These are phyloP conservation scores for Linepithema humile DNA, from an alignment of 1,140 invertebrate genomes.

Conservation along the genomic window DNA sequence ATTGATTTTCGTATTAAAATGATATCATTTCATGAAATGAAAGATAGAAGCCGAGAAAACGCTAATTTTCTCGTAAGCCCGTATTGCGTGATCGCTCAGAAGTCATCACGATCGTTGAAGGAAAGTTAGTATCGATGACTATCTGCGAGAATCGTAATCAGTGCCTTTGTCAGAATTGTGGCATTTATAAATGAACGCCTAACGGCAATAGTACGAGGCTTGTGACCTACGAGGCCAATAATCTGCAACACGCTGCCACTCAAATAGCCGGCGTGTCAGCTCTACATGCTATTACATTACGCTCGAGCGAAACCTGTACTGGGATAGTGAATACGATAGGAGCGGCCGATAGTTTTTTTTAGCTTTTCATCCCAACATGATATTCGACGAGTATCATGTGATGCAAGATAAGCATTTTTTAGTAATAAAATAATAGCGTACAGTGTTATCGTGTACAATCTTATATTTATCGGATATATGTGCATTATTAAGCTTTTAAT, in stretches of 20 bases:
- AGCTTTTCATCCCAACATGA: not conserved
- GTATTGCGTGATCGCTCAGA: conserved; percentile 42
- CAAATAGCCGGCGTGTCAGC: conserved; percentile 36
- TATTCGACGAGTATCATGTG: not conserved
- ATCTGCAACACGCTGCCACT: conserved; percentile 62
- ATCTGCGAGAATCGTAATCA: conserved; percentile 66
- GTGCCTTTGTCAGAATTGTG: conserved; percentile 61
- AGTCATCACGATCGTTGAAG: conserved; percentile 39
- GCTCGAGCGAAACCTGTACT: conserved; percentile 57
- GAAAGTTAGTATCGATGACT: conserved; percentile 66
- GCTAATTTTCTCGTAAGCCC: conserved; percentile 29
- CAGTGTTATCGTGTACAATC: not conserved
- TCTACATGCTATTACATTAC: conserved; percentile 55
- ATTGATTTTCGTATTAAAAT: conserved; percentile 30
- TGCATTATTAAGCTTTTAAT: too few relatives aligned
- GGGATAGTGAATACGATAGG: conserved; percentile 11
- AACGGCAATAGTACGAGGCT: conserved; percentile 56
- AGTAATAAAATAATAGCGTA: not conserved
- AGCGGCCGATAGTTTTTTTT: not conserved
- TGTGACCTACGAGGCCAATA: conserved; percentile 61
- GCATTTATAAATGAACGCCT: conserved; percentile 68
- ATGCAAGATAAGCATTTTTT: not conserved
- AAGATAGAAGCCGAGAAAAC: not conserved
- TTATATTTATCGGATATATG: not conserved
- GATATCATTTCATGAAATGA: not conserved